Evolutionary conservation across 2,888 invertebrate genomes (phyloP), one percentile per base, ranked within the genome.

Genomic region (Drosophila merina): DNA sequence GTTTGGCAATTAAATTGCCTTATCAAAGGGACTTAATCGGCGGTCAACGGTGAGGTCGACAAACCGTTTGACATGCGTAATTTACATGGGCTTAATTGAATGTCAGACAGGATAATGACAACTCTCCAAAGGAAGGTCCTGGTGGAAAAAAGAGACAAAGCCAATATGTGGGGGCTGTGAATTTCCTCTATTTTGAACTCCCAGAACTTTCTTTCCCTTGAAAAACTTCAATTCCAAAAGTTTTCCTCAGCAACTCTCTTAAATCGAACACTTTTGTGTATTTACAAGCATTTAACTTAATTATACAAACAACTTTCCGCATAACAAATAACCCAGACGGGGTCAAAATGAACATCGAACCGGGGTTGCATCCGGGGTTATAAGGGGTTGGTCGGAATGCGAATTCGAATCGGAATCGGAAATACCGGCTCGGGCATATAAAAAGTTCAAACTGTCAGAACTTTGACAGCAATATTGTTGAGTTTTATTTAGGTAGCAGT

Each of bases 401-500:
- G 33, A 14, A 36, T 12, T 25, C 42, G 28, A 49, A 47, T 28
- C 4, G 26, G 45, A 45, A 10, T 30, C 10, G 49, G 49, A 49
- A 49, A 49, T 30, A 30, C 30, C 14, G 14, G 45, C 20, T 48
- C 47, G 49, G 14, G 68, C 56, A 45, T 47, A 77, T 62, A 64
- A 76, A 83, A 77, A 85, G 83, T 85, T 84, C 60, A 64, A 58
- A 70, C 73, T 72, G 64, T 75, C 48, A 42, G 49, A 70, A 52
- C 57, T 74, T 67, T 73, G 77, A 57, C 66, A 73, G 69, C 77
- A 72, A 86, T 86, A 77, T 77, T 72, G 76, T 75, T 76, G 54
- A 74, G 66, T 81, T 84, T 80, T 76, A 75, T 84, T 74, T 66
- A 54, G 40, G 14, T 42, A 14, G n/a, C 7, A 42, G 14, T 42